A percentile compares a stretch with the other conserved stretches of the same genome.
Conservation (phyloP, 1,140 invertebrate genomes). For the Eupristina koningsbergeri region DNA sequence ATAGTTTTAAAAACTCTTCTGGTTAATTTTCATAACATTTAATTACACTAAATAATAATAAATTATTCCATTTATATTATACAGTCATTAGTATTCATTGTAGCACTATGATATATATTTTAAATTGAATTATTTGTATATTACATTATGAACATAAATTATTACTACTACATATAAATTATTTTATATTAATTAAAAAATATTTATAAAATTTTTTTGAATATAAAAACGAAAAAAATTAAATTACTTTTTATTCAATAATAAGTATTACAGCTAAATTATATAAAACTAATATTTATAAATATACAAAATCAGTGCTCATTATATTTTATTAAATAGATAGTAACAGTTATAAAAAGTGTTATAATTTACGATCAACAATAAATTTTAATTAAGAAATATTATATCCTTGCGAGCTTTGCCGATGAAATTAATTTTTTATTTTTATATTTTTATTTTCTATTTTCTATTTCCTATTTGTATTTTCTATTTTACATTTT, state of each 20-base stretch:
- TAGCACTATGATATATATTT: background rate
- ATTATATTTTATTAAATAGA: conserved; percentile 6
- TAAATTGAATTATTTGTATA: no score
- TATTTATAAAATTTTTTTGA: background rate
- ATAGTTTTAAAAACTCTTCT: no score
- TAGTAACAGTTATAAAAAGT: background rate
- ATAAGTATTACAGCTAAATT: background rate
- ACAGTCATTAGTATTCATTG: background rate
- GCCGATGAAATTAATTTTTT: background rate
- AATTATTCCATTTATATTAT: background rate
- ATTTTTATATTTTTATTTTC: background rate
- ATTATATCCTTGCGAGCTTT: background rate
- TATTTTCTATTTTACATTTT: no score
- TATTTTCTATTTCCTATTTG: no score
- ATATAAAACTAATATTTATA: conserved; percentile 2
- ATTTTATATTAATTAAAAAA: background rate
- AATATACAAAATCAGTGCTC: background rate
- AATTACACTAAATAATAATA: no score
- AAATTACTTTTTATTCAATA: background rate
- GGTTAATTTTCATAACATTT: no score
- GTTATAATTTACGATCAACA: background rate
- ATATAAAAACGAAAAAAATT: background rate
- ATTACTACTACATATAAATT: no score
- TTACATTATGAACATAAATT: no score
- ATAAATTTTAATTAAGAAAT: background rate